These are phyloP conservation scores for Pica pica DNA, from an alignment of 2,113 vertebrate genomes.

Conservation along the genomic window DNA sequence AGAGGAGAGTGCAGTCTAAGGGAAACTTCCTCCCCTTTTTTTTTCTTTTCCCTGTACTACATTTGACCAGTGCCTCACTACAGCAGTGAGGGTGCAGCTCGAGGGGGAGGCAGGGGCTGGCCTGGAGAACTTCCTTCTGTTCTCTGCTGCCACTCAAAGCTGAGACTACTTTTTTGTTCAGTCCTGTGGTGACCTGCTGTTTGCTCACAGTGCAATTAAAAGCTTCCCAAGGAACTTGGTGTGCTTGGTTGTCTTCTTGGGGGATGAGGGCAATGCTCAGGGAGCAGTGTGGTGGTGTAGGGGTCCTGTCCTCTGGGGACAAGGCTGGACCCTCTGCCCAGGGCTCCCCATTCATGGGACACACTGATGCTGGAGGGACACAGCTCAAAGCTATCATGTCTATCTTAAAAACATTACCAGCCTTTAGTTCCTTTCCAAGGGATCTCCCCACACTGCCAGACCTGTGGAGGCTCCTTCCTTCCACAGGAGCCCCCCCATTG, in stretches of 20 bases:
- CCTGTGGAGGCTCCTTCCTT: fast-evolving
- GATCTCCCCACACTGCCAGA: neutral
- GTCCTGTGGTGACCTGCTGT: neutral
- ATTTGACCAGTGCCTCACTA: neutral
- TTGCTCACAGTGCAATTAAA: constrained; percentile 60
- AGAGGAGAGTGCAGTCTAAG: neutral
- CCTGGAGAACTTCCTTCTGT: neutral
- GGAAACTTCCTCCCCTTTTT: neutral
- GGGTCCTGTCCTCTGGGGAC: neutral
- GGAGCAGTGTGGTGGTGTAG: fast-evolving
- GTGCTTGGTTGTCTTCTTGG: neutral
- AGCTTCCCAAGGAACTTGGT: neutral
- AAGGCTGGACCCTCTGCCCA: neutral
- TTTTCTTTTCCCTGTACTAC: neutral
- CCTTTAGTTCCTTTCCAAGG: neutral
- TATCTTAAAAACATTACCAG: too few species aligned
- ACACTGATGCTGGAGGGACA: neutral
- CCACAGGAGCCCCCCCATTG: neutral
- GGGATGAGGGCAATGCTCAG: fast-evolving
- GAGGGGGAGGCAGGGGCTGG: neutral
- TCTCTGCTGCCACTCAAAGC: neutral
- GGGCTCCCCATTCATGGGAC: fast-evolving
- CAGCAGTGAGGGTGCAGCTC: neutral
- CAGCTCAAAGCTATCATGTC: fast-evolving
- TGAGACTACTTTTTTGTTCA: neutral